Percentiles rank a stretch among this genome's conserved stretches.
Evolutionary conservation across 2,888 invertebrate genomes (phyloP).

Genomic region (Onthophagus sagittarius): DNA sequence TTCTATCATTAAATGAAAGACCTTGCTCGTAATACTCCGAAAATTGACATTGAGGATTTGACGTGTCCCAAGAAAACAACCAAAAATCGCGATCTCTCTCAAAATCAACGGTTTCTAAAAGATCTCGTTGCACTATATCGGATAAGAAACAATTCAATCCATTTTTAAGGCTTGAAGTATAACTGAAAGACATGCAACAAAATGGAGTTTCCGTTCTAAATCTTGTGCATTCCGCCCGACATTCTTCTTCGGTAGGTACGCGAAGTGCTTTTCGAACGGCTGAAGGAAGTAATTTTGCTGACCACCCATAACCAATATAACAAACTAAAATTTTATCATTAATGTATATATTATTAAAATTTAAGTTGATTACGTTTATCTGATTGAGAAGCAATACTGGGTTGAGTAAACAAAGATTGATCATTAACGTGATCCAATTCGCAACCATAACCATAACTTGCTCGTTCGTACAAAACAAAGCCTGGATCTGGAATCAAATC

Average conservation of each 20-base stretch:
- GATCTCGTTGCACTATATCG: conserved; percentile 72
- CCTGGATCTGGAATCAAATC: conserved; percentile 60
- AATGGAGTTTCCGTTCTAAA: conserved; percentile 56
- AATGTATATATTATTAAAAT: conserved; percentile 1
- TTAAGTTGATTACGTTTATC: conserved; percentile 37
- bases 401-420: conserved; percentile 35
- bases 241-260: conserved; percentile 62
- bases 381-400: conserved; percentile 33
- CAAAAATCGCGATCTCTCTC: conserved; percentile 64
- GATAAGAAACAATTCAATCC: conserved; percentile 70
- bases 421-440: conserved; percentile 61
- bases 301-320: conserved; percentile 73
- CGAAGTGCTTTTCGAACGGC: conserved; percentile 64
- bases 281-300: conserved; percentile 64
- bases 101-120: conserved; percentile 71
- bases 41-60: conserved; percentile 63
- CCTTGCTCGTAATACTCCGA: conserved; percentile 37
- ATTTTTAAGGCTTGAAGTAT: conserved; percentile 49
- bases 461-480: conserved; percentile 75
- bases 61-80: conserved; percentile 75
- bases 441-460: conserved; percentile 78
- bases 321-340: conserved; percentile 57
- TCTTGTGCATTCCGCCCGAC: conserved; percentile 65
- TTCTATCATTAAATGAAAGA: conserved; percentile 8
- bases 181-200: conserved; percentile 75